These are phyloP conservation scores for Gibbula magus DNA, from an alignment of 2,888 invertebrate species.

Conservation along the genomic window DNA sequence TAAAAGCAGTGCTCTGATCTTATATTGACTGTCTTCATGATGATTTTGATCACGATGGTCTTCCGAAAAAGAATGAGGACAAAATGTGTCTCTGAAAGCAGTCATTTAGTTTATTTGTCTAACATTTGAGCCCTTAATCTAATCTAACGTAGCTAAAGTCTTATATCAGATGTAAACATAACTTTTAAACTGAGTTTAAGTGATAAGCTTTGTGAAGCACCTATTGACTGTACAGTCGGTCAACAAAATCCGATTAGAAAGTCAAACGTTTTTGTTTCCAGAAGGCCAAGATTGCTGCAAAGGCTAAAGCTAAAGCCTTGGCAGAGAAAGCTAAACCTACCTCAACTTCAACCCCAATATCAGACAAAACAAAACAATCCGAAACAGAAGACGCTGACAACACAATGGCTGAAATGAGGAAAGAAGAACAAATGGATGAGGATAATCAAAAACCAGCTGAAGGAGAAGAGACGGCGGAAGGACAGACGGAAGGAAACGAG, in stretches of 20 bases:
- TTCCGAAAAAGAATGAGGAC: background rate
- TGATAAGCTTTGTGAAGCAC: no score
- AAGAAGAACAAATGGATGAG: background rate
- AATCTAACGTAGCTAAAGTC: no score
- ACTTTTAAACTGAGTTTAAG: no score
- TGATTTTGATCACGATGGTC: background rate
- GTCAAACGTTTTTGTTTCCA: background rate
- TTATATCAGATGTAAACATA: no score
- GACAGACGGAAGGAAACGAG: background rate
- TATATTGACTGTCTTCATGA: background rate
- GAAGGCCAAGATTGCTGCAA: conserved; percentile 5
- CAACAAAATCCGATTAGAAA: background rate
- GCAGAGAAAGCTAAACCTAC: background rate
- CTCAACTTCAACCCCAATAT: background rate
- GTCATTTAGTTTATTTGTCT: background rate
- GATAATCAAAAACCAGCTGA: background rate
- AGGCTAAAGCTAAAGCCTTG: background rate
- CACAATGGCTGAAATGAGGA: background rate
- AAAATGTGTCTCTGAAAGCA: background rate
- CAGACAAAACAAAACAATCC: background rate
- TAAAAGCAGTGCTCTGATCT: background rate
- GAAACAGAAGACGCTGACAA: background rate
- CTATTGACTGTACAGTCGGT: no score
- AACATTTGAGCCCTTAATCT: background rate
- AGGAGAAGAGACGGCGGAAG: background rate